phyloP scores from a whole-genome alignment of 2,888 invertebrate species.

The Laothoe populi region DNA sequence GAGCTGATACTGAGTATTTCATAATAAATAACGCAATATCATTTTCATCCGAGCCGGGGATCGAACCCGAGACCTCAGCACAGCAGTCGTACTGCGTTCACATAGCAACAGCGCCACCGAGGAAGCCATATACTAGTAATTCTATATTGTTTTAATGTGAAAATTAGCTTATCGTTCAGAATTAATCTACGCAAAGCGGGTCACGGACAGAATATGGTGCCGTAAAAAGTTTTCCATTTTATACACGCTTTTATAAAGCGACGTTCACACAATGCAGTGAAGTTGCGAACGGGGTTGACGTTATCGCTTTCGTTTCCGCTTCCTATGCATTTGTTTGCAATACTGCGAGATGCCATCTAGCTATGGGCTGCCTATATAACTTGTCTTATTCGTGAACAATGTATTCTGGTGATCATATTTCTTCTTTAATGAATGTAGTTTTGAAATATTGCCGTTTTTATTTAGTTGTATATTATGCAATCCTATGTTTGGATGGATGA shows the following conservation, averaged over 20 bases:
- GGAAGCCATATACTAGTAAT: too few species aligned
- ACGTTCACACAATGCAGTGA: constrained; percentile 48
- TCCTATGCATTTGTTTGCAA: constrained; percentile 45
- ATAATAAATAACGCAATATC: too few species aligned
- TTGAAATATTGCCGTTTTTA: background rate
- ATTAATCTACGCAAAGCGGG: background rate
- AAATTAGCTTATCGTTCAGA: background rate
- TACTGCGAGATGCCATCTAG: constrained; percentile 9
- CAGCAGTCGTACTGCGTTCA: too few species aligned
- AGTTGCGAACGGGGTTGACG: constrained; percentile 46
- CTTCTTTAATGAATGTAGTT: background rate
- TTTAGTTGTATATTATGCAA: too few species aligned
- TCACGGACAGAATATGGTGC: constrained; percentile 2
- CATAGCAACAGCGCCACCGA: too few species aligned
- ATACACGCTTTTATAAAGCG: constrained; percentile 43
- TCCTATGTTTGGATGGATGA: too few species aligned
- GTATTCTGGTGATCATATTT: background rate
- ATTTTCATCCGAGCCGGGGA: too few species aligned
- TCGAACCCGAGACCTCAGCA: too few species aligned
- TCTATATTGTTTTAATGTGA: too few species aligned
- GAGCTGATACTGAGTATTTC: too few species aligned
- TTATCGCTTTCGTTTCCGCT: constrained; percentile 53
- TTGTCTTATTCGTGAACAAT: constrained; percentile 1
- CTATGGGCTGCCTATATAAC: constrained; percentile 1
- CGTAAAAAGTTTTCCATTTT: constrained; percentile 31